Evolutionary conservation across 2,888 invertebrate genomes (phyloP).

Genomic region (Thera britannica): DNA sequence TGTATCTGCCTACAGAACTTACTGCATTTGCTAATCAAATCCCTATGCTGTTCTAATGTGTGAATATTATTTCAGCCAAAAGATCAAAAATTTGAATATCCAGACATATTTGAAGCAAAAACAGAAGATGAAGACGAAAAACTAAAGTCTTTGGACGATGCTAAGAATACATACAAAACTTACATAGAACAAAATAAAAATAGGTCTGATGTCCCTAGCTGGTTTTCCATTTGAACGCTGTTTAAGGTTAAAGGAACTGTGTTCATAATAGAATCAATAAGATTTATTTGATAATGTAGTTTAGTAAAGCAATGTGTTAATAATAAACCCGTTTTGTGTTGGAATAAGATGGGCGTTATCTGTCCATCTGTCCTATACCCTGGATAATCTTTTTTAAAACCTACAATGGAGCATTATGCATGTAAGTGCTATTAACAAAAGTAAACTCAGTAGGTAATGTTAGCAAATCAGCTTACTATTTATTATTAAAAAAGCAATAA

Average conservation of each 20-base stretch:
- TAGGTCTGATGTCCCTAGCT: conserved; percentile 90
- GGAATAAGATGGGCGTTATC: background rate
- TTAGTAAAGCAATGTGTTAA: background rate
- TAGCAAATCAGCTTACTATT: background rate
- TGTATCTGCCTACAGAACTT: no score
- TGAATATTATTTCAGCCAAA: conserved; percentile 85
- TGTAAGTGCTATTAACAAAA: background rate
- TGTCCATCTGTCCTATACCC: no score
- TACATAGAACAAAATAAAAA: conserved; percentile 87
- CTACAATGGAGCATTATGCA: no score
- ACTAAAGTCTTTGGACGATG: conserved; percentile 85
- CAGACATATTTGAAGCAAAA: conserved; percentile 87
- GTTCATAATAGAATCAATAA: background rate
- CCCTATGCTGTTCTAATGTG: background rate
- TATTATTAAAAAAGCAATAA: background rate
- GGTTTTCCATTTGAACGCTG: conserved; percentile 86
- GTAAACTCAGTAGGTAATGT: background rate
- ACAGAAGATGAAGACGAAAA: conserved; percentile 85
- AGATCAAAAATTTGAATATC: conserved; percentile 89
- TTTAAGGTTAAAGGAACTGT: conserved; percentile 56
- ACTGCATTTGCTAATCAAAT: no score
- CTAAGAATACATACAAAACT: conserved; percentile 85
- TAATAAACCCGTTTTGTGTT: background rate
- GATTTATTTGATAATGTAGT: background rate
- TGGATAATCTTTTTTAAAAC: no score